A percentile compares a stretch with the other conserved stretches of the same genome.
phyloP scores from a whole-genome alignment of 1,140 invertebrate species.

The Drosophila arizonae region DNA sequence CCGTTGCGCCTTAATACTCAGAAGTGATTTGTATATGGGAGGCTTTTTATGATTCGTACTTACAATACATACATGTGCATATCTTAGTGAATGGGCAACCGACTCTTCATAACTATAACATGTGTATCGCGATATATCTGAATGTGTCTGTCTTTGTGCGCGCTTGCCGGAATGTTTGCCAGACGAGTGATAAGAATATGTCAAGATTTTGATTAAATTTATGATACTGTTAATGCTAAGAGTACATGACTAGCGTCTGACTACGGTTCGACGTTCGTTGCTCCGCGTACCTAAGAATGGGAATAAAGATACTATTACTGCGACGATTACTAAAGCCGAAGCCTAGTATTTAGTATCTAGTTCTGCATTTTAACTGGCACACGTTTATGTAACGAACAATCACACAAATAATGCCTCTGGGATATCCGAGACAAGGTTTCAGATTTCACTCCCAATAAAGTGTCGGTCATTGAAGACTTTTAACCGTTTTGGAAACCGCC shows the following conservation, averaged over 20 bases:
- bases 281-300: slow-evolving; percentile 39
- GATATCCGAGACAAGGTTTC: background rate
- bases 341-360: slow-evolving; percentile 1
- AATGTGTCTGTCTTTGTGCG: background rate
- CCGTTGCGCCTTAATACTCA: background rate
- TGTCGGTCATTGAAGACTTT: too few species aligned
- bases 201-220: slow-evolving; percentile 76
- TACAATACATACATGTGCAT: too few species aligned
- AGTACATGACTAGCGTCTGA: slow-evolving; percentile 30
- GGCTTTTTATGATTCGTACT: too few species aligned
- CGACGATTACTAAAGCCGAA: background rate
- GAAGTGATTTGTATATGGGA: background rate
- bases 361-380: background rate
- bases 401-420: background rate
- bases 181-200: slow-evolving; percentile 42
- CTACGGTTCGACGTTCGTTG: slow-evolving; percentile 10
- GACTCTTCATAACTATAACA: background rate
- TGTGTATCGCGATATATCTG: background rate
- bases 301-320: slow-evolving; percentile 32
- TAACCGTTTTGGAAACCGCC: background rate
- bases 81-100: too few species aligned
- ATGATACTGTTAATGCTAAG: slow-evolving; percentile 68
- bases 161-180: slow-evolving; percentile 14
- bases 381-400: slow-evolving; percentile 6
- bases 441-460: background rate